Conservation (phyloP, 2,113 vertebrate genomes). For the Oncorhynchus keta region DNA sequence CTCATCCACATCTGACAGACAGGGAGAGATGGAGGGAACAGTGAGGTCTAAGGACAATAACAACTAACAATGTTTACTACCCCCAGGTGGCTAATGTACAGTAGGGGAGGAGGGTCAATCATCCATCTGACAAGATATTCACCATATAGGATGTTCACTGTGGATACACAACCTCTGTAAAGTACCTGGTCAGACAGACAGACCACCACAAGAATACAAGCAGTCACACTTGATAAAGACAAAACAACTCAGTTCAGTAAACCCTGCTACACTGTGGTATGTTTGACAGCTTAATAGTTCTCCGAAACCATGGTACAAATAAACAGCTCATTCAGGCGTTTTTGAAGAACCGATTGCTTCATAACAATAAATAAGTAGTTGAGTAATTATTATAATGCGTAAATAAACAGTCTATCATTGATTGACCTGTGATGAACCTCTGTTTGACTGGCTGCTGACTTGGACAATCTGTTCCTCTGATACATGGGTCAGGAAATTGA, state of each 20-base stretch:
- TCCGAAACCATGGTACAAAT: conserved; percentile 7
- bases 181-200: neutral
- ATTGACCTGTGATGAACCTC: conserved; percentile 9
- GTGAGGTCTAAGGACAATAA: neutral
- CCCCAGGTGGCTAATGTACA: neutral
- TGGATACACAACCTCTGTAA: neutral
- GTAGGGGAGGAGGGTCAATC: neutral
- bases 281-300: neutral
- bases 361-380: conserved; percentile 3
- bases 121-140: too few relatives aligned
- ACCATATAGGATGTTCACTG: too few relatives aligned
- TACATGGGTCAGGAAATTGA: neutral
- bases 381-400: conserved; percentile 10
- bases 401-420: conserved; percentile 18
- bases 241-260: neutral
- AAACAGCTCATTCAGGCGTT: conserved; percentile 10
- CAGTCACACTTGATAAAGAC: conserved; percentile 1
- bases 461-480: neutral
- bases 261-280: neutral
- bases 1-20: conserved; percentile 79
- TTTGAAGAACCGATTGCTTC: conserved; percentile 13
- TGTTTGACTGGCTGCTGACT: neutral
- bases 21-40: conserved; percentile 9
- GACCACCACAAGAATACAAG: neutral
- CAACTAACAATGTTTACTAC: too few relatives aligned